A percentile compares a stretch with the other conserved stretches of the same genome.
phyloP scores from a whole-genome alignment of 2,113 vertebrate species.

The Rhagologus leucostigma region DNA sequence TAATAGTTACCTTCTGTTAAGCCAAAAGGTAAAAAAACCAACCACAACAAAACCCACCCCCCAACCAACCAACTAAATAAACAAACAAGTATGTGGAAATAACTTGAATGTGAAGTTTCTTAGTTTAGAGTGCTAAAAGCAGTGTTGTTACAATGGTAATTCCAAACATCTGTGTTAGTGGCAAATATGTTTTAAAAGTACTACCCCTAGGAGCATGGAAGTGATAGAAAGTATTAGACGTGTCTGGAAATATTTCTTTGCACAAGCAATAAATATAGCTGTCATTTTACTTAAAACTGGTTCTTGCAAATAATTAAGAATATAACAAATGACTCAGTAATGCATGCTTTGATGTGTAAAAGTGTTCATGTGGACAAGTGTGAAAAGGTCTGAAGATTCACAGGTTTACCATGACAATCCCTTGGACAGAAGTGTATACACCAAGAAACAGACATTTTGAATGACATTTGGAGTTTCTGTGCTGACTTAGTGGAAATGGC shows the following conservation, averaged over 20 bases:
- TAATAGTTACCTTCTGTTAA: background rate
- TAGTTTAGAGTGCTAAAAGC: background rate
- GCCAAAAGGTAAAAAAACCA: background rate
- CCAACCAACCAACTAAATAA: background rate
- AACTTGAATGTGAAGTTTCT: background rate
- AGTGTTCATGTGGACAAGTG: background rate
- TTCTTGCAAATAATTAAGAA: background rate
- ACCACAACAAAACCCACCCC: accelerated
- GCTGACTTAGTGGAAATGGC: background rate
- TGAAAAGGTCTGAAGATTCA: background rate
- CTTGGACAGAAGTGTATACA: background rate
- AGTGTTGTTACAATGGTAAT: background rate
- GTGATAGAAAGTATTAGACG: background rate
- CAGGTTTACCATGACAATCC: background rate
- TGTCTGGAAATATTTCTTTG: background rate
- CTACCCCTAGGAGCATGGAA: background rate
- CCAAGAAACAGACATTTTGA: background rate
- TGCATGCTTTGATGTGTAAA: background rate
- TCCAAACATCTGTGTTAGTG: background rate
- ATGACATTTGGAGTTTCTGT: background rate
- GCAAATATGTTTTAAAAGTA: background rate
- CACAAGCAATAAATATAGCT: background rate
- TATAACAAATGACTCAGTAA: background rate
- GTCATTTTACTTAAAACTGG: background rate
- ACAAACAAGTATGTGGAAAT: background rate